Base-by-base conservation (phyloP, 1,140 invertebrate species). In the Apis laboriosa region DNA sequence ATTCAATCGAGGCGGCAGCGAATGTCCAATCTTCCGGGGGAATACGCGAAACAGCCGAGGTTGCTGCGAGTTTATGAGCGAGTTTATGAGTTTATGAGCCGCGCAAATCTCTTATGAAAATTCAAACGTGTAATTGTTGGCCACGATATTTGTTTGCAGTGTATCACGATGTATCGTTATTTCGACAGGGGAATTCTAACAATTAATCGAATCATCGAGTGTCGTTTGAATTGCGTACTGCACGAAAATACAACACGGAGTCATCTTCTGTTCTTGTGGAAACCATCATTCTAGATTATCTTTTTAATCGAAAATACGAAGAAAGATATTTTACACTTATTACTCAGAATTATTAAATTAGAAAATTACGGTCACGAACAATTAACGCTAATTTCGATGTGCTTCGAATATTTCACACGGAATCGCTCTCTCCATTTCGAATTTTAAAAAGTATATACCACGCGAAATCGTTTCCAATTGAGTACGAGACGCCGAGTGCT, bases 31-130 rank as follows among this genome's bases (percentile, higher is more conserved):
- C 55, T 74, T 60, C 12, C 63, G 28, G 56, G 28, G 13, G 34
- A 43, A 24, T 66, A 56, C 70, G 34, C 24, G 21, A 13, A 77
- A 28, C 28, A 19, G 1, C 11, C 15, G 9, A 17, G 55, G 49
- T 24, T 70, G 12, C 15, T 3, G 21, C 68, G 28, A 63, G 53
- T 64, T 61, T 34, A 11, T 28, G 55, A 24, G n/a, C 53, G n/a
- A 21, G 24, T n/a, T n/a, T n/a, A n/a, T n/a, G n/a, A n/a, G n/a
- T n/a, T n/a, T n/a, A n/a, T n/a, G 24, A 70, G 15, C 55, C 67
- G 43, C 43, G 56, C 34, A 49, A 61, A 75, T 56, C 58, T 61
- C 15, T 58, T 75, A 75, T 61, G 56, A 61, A 75, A 75, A 75
- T 61, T 61, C 72, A 61, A 74, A 74, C 72, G 34, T 49, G 72